Base-by-base conservation (phyloP, 2,113 vertebrate species). In the Ceratotherium simum region DNA sequence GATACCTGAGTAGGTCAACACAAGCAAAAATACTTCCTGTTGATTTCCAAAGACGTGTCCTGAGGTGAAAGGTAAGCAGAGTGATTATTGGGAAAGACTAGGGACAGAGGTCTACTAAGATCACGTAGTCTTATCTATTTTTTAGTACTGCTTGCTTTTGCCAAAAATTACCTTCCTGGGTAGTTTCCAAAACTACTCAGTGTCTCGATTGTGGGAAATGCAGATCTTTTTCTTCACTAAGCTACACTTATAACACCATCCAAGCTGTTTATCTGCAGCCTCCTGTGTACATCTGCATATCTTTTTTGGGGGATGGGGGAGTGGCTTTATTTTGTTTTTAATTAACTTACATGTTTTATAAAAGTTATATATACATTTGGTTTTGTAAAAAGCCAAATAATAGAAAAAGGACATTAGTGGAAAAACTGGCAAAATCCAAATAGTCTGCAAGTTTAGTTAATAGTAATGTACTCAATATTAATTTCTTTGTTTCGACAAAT, bases 401-500 rank as follows among this genome's bases (percentile, higher is more conserved):
- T 62, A 69, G 39, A 64, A 78, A 92, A 92, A 56, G 48, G 20
- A 94, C 20, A 56, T 96, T 89, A 85, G 9, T 81, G 60, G 72
- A 16, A 92, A 93, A 85, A 54, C n/a, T 81, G 51, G 70, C 65
- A 90, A 95, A 95, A 93, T 88, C 75, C 64, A 93, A 79, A 78
- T 85, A 95, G n/a, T 73, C 90, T 89, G 14, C 11, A 83, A 94
- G 31, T 88, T 96, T 83, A 90, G 46, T 79, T 91, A 87, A 73
- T 78, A 80, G 27, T 54, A 94, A 76, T 79, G 3, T 94, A 67
- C 20, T 92, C 17, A 33, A 2, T 90, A 56, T 95, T 86, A 46
- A 90, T 89, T 84, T 69, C 36, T 88, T 97, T 96, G 84, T 96
- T 97, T 95, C 89, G 46, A 70, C 56, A 90, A 89, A 85, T 76